Evolutionary conservation across 2,797 vertebrate species (phyloP).

Genomic region (Ficedula albicollis): DNA sequence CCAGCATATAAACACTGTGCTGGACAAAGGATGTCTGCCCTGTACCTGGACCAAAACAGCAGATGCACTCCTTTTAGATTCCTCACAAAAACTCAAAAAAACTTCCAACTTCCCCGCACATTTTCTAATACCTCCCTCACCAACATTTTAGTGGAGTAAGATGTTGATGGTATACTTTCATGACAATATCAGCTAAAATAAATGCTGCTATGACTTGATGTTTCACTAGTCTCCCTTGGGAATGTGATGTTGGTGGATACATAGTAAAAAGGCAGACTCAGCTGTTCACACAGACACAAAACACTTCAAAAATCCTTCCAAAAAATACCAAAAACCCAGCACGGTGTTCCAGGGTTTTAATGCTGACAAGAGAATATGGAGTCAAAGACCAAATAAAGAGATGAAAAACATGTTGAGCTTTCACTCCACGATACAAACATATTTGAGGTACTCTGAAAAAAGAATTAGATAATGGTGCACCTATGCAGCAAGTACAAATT

Average conservation of each 20-base stretch:
- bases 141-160: not conserved
- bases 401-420: not conserved
- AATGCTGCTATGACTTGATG: not conserved
- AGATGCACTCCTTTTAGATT: not conserved
- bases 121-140: not conserved
- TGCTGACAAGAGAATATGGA: not conserved
- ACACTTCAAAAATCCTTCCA: not conserved
- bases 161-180: not conserved
- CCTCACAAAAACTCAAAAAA: not conserved
- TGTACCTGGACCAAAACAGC: not conserved
- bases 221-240: not conserved
- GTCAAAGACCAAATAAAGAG: not conserved
- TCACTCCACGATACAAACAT: not conserved
- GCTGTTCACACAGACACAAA: not conserved
- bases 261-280: not conserved
- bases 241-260: not conserved
- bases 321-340: not conserved
- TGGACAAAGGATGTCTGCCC: not conserved
- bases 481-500: not conserved
- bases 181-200: not conserved
- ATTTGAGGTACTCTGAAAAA: not conserved
- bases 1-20: not conserved
- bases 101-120: not conserved
- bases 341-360: not conserved
- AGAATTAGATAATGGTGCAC: not conserved